Percentiles rank a stretch among this genome's conserved stretches.
Evolutionary conservation across 2,888 invertebrate species (phyloP).

Genomic region (Tuberolachnus salignus): DNA sequence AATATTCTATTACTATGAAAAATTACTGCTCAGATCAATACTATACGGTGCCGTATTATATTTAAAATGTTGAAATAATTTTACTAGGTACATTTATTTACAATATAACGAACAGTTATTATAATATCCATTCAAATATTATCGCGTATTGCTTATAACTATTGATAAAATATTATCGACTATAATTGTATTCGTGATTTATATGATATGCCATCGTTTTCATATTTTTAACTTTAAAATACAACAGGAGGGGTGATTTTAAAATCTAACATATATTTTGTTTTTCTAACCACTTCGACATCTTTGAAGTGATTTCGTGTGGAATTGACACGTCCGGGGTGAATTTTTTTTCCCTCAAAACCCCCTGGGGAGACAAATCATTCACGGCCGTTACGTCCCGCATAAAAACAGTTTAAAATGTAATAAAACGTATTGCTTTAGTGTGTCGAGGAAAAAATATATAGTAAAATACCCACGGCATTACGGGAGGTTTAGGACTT

Average conservation of each 20-base stretch:
- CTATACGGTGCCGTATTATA: too few relatives aligned
- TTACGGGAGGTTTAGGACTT: constrained; percentile 52
- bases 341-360: constrained; percentile 50
- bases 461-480: constrained; percentile 46
- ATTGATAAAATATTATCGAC: not conserved
- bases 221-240: constrained; percentile 23
- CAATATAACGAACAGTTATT: too few relatives aligned
- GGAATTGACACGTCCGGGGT: constrained; percentile 54
- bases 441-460: constrained; percentile 32
- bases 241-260: constrained; percentile 19
- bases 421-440: constrained; percentile 54
- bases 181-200: not conserved
- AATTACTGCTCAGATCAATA: too few relatives aligned
- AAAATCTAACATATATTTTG: constrained; percentile 44
- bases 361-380: constrained; percentile 52
- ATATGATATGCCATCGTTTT: constrained; percentile 26
- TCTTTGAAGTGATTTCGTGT: constrained; percentile 54
- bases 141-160: not conserved
- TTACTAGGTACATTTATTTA: not conserved
- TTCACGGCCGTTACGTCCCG: constrained; percentile 55
- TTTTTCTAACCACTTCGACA: constrained; percentile 43
- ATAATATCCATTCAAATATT: too few relatives aligned
- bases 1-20: too few relatives aligned
- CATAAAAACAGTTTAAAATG: constrained; percentile 56
- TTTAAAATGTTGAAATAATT: too few relatives aligned